Percentiles rank a stretch among this genome's conserved stretches.
These are phyloP conservation scores for Tetranychus urticae DNA, from an alignment of 1,140 invertebrate genomes.

Conservation along the genomic window DNA sequence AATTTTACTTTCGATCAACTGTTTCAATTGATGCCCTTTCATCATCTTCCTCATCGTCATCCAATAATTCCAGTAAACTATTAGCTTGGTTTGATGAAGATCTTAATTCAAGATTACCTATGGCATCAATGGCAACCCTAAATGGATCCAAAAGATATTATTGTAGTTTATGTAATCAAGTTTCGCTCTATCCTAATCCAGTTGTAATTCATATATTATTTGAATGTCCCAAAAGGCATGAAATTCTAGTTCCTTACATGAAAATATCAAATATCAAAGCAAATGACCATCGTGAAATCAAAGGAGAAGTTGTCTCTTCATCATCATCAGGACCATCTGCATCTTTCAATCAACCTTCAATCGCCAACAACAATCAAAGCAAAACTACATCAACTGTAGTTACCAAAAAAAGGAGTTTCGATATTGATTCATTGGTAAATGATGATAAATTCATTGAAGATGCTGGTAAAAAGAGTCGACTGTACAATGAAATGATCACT, in stretches of 20 bases:
- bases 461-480: too few relatives aligned
- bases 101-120: constrained; percentile 19
- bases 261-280: not conserved
- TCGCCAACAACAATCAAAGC: constrained; percentile 2
- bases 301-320: not conserved
- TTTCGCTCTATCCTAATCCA: constrained; percentile 13
- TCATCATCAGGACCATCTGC: too few relatives aligned
- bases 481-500: too few relatives aligned
- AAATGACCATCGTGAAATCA: too few relatives aligned
- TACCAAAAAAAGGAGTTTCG: constrained; percentile 11
- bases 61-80: constrained; percentile 16
- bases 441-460: constrained; percentile 1
- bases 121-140: constrained; percentile 12
- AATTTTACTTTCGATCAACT: constrained; percentile 21
- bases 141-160: constrained; percentile 12
- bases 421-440: constrained; percentile 14
- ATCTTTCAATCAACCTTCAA: not conserved
- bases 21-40: constrained; percentile 8
- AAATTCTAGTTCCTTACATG: not conserved
- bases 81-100: constrained; percentile 25
- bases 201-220: constrained; percentile 14
- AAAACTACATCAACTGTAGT: not conserved
- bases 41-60: too few relatives aligned
- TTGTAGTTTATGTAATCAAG: constrained; percentile 13
- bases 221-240: constrained; percentile 5